These are phyloP conservation scores for Miltochrista miniata DNA, from an alignment of 2,888 invertebrate species.

Conservation along the genomic window DNA sequence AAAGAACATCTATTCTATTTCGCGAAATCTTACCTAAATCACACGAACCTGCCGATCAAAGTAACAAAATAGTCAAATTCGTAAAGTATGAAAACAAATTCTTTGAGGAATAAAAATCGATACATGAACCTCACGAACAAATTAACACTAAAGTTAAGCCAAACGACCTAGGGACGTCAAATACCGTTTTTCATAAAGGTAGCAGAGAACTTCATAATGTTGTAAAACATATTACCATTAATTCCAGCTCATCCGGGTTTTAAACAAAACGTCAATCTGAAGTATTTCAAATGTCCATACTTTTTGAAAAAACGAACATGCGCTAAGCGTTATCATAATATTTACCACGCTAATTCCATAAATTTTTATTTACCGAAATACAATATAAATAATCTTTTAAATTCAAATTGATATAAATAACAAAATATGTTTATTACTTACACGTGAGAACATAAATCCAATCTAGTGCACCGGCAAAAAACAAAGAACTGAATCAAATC, in stretches of 20 bases:
- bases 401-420: neutral
- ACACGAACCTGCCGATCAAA: no score
- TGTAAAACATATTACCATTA: neutral
- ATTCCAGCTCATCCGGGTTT: neutral
- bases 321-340: slow-evolving; percentile 3
- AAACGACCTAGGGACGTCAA: no score
- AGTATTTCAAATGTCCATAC: slow-evolving; percentile 3
- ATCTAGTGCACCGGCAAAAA: slow-evolving; percentile 32
- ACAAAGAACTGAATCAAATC: slow-evolving; percentile 24
- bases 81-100: no score
- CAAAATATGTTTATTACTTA: slow-evolving; percentile 19
- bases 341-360: neutral
- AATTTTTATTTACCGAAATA: neutral
- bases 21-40: no score
- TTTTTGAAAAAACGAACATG: slow-evolving; percentile 36
- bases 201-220: no score
- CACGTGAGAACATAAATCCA: slow-evolving; percentile 33
- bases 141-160: no score
- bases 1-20: no score
- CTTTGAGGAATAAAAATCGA: no score
- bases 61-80: no score
- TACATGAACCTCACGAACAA: no score
- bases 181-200: no score
- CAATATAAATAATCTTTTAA: neutral
- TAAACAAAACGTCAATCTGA: slow-evolving; percentile 7